These are phyloP conservation scores for Balaeniceps rex DNA, from an alignment of 2,113 vertebrate genomes.

Conservation along the genomic window DNA sequence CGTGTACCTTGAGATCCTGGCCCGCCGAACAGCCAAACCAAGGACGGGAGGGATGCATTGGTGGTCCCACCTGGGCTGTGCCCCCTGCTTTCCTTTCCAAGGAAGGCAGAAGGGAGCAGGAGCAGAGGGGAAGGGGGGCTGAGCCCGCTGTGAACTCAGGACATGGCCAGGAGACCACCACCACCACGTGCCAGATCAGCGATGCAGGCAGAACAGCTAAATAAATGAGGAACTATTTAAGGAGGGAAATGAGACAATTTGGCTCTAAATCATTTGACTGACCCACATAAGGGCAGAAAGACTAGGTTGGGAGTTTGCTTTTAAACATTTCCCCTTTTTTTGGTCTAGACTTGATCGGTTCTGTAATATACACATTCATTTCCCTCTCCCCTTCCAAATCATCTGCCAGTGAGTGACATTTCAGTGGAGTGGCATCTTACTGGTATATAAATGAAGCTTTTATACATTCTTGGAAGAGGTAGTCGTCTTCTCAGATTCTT, in stretches of 20 bases:
- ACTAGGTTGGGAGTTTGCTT: background rate
- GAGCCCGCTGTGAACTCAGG: background rate
- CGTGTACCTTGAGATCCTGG: background rate
- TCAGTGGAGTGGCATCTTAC: conserved; percentile 27
- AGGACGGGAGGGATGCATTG: background rate
- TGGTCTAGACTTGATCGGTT: background rate
- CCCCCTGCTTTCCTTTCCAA: background rate
- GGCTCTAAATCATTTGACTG: background rate
- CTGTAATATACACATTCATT: background rate
- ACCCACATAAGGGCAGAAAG: background rate
- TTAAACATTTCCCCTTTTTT: background rate
- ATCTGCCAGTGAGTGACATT: conserved; percentile 38
- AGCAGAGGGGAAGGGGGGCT: background rate
- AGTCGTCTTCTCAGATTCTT: conserved; percentile 36
- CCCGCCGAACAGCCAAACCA: background rate
- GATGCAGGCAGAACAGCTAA: background rate
- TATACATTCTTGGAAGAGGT: conserved; percentile 32
- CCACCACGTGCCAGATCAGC: background rate
- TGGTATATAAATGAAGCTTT: conserved; percentile 26
- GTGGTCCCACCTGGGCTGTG: background rate
- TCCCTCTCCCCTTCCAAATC: conserved; percentile 15
- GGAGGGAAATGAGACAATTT: background rate
- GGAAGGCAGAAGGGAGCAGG: background rate
- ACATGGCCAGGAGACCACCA: background rate
- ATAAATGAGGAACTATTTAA: background rate